Evolutionary conservation across 1,140 invertebrate species (phyloP).

Genomic region (Pseudobourletiella spinata): DNA sequence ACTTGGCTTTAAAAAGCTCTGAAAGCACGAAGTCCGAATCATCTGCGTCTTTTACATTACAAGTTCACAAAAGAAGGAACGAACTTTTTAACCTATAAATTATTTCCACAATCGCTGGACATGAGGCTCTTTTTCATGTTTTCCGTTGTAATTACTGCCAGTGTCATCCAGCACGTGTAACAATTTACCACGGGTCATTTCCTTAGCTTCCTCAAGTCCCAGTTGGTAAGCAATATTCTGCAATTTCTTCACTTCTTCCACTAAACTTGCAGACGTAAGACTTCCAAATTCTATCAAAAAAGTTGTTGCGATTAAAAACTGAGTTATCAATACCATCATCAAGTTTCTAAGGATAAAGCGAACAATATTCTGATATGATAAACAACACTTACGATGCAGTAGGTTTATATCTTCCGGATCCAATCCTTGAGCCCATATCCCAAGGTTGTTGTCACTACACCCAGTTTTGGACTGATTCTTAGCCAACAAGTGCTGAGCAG

Average conservation of each 20-base stretch:
- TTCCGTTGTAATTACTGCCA: neutral
- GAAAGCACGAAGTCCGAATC: too few species aligned
- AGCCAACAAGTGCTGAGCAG: slow-evolving; percentile 33
- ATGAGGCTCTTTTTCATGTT: slow-evolving; percentile 17
- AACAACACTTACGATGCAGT: slow-evolving; percentile 65
- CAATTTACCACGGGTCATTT: slow-evolving; percentile 92
- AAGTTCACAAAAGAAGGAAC: too few species aligned
- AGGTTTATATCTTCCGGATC: slow-evolving; percentile 58
- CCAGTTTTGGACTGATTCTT: slow-evolving; percentile 33
- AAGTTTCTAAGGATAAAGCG: too few species aligned
- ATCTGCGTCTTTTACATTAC: too few species aligned
- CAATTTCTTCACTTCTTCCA: slow-evolving; percentile 83
- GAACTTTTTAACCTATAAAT: too few species aligned
- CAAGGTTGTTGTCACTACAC: slow-evolving; percentile 40
- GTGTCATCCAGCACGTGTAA: slow-evolving; percentile 59
- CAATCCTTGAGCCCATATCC: slow-evolving; percentile 47
- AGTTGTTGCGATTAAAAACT: too few species aligned
- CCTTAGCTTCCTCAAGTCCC: slow-evolving; percentile 85
- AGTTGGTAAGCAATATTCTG: slow-evolving; percentile 89
- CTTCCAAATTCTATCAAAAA: slow-evolving; percentile 63
- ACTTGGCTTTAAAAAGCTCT: too few species aligned
- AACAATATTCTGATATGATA: too few species aligned
- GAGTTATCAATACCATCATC: too few species aligned
- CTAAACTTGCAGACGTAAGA: slow-evolving; percentile 65
- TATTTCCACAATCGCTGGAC: slow-evolving; percentile 27